Percentiles rank a stretch among this genome's conserved stretches.
Conservation (phyloP, 1,140 invertebrate species). For the Ceratoteleas bidentatus region DNA sequence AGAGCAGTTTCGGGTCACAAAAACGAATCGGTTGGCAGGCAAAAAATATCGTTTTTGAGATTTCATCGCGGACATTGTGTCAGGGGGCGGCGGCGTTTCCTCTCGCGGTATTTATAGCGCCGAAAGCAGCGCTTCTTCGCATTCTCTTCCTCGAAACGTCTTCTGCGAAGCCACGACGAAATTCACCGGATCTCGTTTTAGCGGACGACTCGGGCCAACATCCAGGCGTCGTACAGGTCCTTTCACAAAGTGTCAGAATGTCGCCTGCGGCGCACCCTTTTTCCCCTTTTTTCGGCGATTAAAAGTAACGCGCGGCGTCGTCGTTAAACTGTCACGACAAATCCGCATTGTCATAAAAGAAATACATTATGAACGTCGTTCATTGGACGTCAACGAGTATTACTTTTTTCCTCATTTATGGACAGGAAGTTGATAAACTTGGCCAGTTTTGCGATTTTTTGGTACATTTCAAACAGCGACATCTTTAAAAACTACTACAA, state of each 20-base stretch:
- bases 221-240: slow-evolving; percentile 10
- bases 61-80: slow-evolving; percentile 42
- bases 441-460: too few species aligned
- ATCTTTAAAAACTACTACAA: too few species aligned
- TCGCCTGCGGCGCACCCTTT: not conserved
- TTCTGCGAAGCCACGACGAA: slow-evolving; percentile 45
- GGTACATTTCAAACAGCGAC: too few species aligned
- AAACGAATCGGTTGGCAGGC: not conserved
- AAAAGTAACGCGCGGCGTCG: too few species aligned
- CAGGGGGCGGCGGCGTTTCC: slow-evolving; percentile 40
- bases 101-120: slow-evolving; percentile 64
- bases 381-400: too few species aligned
- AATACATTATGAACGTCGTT: too few species aligned
- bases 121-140: slow-evolving; percentile 60
- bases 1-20: not conserved
- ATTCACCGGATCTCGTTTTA: slow-evolving; percentile 61
- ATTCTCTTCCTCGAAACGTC: slow-evolving; percentile 54
- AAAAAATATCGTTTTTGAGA: slow-evolving; percentile 18
- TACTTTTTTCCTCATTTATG: too few species aligned
- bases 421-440: too few species aligned
- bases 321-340: too few species aligned
- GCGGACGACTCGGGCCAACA: slow-evolving; percentile 47
- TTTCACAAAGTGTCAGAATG: slow-evolving; percentile 18
- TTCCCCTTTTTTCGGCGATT: too few species aligned
- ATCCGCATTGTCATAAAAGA: too few species aligned